Evolutionary conservation across 2,888 invertebrate species (phyloP).

Genomic region (Heliconius ethilla): DNA sequence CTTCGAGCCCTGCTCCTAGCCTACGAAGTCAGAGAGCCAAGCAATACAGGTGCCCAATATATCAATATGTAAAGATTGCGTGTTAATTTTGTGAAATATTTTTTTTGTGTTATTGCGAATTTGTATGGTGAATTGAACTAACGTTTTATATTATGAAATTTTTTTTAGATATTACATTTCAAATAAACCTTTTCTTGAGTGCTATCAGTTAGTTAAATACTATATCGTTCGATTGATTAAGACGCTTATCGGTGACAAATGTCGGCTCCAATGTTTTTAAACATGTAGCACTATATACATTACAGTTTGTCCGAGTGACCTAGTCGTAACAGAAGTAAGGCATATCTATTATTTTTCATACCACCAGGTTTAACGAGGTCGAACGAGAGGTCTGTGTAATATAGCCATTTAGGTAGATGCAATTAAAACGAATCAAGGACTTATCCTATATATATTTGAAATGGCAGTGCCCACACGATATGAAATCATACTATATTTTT

Average conservation of each 20-base stretch:
- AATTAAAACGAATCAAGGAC: slow-evolving; percentile 25
- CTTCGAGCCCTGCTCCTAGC: slow-evolving; percentile 77
- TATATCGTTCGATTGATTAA: slow-evolving; percentile 36
- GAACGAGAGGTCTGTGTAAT: slow-evolving; percentile 30
- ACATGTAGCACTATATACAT: slow-evolving; percentile 9
- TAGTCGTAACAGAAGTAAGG: slow-evolving; percentile 13
- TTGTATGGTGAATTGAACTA: slow-evolving; percentile 26
- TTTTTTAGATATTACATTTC: slow-evolving; percentile 12
- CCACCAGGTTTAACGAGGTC: slow-evolving; percentile 22
- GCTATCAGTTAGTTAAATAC: slow-evolving; percentile 50
- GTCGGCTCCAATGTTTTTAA: slow-evolving; percentile 34
- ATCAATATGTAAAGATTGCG: slow-evolving; percentile 49
- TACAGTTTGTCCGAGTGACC: slow-evolving; percentile 1
- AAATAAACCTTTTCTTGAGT: slow-evolving; percentile 31
- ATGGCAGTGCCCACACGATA: slow-evolving; percentile 8
- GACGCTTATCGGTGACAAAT: slow-evolving; percentile 23
- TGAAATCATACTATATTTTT: slow-evolving; percentile 11
- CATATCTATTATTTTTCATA: slow-evolving; percentile 11
- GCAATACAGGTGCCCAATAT: slow-evolving; percentile 73
- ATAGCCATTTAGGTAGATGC: slow-evolving; percentile 14
- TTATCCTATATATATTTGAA: slow-evolving; percentile 17
- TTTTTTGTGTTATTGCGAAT: slow-evolving; percentile 47
- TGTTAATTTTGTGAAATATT: slow-evolving; percentile 49
- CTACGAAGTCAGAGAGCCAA: slow-evolving; percentile 80
- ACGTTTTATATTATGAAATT: not conserved